phyloP scores from a whole-genome alignment of 2,797 vertebrate species.

The Yasuhikotakia modesta region DNA sequence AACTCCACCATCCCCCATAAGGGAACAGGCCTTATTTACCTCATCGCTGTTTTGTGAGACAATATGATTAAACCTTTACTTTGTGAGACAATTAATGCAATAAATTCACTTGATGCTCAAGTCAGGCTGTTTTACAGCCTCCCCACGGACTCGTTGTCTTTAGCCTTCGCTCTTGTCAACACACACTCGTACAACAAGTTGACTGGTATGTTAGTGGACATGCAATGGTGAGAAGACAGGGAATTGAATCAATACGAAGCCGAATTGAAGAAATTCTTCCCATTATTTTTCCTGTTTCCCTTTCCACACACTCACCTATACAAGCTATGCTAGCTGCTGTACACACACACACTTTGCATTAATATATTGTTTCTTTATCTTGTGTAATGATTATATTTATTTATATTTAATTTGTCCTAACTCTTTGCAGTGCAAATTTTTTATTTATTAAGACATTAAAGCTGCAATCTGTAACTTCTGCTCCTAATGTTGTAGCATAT shows the following conservation, averaged over 20 bases:
- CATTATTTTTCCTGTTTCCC: conserved; percentile 71
- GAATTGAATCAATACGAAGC: conserved; percentile 67
- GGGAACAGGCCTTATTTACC: conserved; percentile 1
- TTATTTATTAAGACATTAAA: no score
- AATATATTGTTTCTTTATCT: conserved; percentile 28
- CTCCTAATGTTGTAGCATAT: no score
- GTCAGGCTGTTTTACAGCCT: conserved; percentile 64
- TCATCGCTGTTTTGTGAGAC: conserved; percentile 9
- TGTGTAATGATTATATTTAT: not conserved
- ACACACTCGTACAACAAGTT: conserved; percentile 10
- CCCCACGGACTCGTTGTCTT: no score
- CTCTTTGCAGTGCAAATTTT: no score
- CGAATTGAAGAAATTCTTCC: conserved; percentile 72
- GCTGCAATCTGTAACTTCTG: not conserved
- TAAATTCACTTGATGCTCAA: conserved; percentile 76
- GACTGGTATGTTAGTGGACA: conserved; percentile 54
- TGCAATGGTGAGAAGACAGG: conserved; percentile 53
- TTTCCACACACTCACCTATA: conserved; percentile 57
- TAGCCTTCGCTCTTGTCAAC: conserved; percentile 17
- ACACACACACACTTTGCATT: conserved; percentile 1
- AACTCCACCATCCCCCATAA: not conserved
- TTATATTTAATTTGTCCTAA: no score
- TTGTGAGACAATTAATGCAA: conserved; percentile 70
- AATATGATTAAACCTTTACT: conserved; percentile 10
- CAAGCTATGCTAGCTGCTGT: no score